Conservation (phyloP, 2,797 vertebrate genomes). For the Cottoperca gobio region DNA sequence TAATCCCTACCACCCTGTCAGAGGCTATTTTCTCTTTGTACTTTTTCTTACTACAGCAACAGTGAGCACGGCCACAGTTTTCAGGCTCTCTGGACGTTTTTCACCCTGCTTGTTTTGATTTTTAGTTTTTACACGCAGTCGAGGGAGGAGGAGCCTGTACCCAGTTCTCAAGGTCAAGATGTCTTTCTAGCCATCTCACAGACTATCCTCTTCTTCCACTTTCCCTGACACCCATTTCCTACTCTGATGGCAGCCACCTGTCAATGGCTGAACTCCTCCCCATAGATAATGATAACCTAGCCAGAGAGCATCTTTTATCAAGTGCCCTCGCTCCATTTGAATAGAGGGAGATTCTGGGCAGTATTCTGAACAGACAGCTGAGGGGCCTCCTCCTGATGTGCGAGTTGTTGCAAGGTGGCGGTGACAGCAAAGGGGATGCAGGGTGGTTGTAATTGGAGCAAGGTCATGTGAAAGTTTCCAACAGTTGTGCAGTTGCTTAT, state of each 20-base stretch:
- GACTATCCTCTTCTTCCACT: conserved; percentile 41
- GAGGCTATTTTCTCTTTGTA: conserved; percentile 64
- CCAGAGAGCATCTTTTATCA: conserved; percentile 59
- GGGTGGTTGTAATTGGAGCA: conserved; percentile 49
- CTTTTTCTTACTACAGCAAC: conserved; percentile 35
- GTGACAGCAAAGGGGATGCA: conserved; percentile 56
- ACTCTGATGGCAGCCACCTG: conserved; percentile 65
- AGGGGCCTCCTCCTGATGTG: conserved; percentile 47
- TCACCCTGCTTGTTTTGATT: neutral
- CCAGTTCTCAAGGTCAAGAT: conserved; percentile 65
- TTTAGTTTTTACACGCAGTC: neutral
- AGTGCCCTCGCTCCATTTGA: conserved; percentile 62
- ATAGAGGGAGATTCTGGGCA: conserved; percentile 52
- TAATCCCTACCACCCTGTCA: conserved; percentile 77
- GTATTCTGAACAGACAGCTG: conserved; percentile 43
- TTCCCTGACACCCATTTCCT: conserved; percentile 39
- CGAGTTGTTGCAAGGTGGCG: conserved; percentile 38
- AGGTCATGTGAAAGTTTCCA: conserved; percentile 44
- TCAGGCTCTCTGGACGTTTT: conserved; percentile 41
- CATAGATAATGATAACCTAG: conserved; percentile 71
- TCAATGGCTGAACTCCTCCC: conserved; percentile 62
- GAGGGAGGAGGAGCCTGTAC: conserved; percentile 38
- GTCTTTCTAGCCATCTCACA: conserved; percentile 41
- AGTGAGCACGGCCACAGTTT: conserved; percentile 41
- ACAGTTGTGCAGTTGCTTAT: neutral